Base-by-base conservation (phyloP, 2,888 invertebrate species). In the Arge pagana region DNA sequence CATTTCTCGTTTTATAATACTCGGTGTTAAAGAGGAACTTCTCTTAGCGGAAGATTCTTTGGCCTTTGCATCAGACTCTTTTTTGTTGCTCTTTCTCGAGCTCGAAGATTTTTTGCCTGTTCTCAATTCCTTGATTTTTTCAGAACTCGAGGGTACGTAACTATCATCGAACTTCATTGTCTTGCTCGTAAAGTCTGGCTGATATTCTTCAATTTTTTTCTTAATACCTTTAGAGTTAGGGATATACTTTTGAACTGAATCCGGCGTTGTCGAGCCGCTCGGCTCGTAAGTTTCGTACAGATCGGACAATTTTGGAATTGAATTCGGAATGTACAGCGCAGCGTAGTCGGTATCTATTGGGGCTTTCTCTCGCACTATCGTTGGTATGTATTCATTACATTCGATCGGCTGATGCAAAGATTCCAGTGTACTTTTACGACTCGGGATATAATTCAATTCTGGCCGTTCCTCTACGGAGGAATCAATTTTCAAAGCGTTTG, bases 91-190 rank as follows among this genome's bases (percentile, higher is more conserved):
- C n/a, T 16, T 26, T 10, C 15, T 11, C 10, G 13, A 7, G 1
- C 30, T 26, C 5, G 18, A n/a, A 4, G 43, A 31, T 31, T 11
- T 21, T 11, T 23, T 21, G 11, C 24, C 35, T 15, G 24, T 51
- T 13, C 35, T 51, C 10, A 51, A 28, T 18, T 51, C 50, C 15
- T 26, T 51, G n/a, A 51, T 51, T 16, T 15, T 35, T 8, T 21
- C 16, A 1, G 50, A 43, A 18, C 59, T 55, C 4, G 70, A 70
- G 2, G 70, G 70, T 6, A 70, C 63, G 41, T 70, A 70, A 53
- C 68, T 66, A 3, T 67, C 43, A 24, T 70, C 67, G 21, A 69
- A 68, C 18, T 66, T 65, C 65, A 66, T 69, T 1, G 57, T 54
- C 50, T 68, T 70, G 8, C 63, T 62, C 5, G 48, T 52, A 52